Evolutionary conservation across 2,797 vertebrate species (phyloP).

Genomic region (Hippopotamyrus pictus): DNA sequence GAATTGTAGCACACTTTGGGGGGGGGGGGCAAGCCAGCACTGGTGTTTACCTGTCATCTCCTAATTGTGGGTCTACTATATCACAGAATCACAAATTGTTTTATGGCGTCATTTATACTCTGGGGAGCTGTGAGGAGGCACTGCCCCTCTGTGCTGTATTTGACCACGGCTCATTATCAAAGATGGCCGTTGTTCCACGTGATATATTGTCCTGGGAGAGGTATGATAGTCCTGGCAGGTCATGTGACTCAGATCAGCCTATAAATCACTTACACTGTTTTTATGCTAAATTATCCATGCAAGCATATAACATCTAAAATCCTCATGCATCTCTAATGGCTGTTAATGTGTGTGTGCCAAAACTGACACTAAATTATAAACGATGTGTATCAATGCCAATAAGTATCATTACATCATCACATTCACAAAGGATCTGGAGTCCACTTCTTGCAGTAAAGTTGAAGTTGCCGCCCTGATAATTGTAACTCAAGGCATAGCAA

Average conservation of each 20-base stretch:
- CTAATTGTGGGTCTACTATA: constrained; percentile 31
- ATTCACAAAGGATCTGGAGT: neutral
- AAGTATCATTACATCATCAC: neutral
- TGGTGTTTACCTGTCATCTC: constrained; percentile 14
- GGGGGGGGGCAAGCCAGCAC: constrained; percentile 18
- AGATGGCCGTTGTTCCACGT: neutral
- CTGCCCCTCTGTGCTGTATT: neutral
- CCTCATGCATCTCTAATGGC: neutral
- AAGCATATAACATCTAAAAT: neutral
- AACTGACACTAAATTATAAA: neutral
- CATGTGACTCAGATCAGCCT: neutral
- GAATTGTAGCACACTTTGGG: neutral
- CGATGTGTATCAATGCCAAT: neutral
- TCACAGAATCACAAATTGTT: constrained; percentile 10
- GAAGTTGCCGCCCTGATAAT: neutral
- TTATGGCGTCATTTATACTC: constrained; percentile 1
- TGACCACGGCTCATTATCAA: neutral
- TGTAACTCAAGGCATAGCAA: neutral
- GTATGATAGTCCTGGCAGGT: neutral
- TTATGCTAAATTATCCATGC: neutral
- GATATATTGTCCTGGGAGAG: neutral
- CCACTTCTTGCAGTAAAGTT: neutral
- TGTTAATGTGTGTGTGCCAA: neutral
- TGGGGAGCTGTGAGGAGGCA: neutral
- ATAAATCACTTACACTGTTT: neutral